Base-by-base conservation (phyloP, 92 coral and sea anemone species). In the Siderastrea radians region DNA sequence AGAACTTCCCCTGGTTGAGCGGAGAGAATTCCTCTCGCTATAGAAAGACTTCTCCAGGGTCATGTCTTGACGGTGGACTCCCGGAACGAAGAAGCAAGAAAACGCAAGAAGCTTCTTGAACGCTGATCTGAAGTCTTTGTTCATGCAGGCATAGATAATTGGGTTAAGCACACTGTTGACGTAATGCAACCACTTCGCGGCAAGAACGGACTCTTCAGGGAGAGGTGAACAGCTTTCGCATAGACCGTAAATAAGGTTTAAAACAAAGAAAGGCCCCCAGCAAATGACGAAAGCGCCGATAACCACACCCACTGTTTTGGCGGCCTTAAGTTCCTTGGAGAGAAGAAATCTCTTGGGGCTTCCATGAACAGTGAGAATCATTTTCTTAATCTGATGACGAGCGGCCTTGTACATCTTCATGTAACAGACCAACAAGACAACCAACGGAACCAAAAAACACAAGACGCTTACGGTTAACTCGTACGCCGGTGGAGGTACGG, bases 121-220 rank as follows among this genome's bases (percentile, higher is more conserved):
- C 4, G 96, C 98, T 49, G 92, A 84, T 45, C 94, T 93, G 84
- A 95, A 97, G 52, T 97, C 99, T 47, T 95, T 93, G 89, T 97
- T 97, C 99, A 97, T 97, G 78, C 98, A 90, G 17, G 99, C 98
- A 87, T 97, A 97, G 54, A 97, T 96, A 49, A 97, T 87, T 4
- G 99, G 99, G 79, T 97, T 97, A 2, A 97, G 91, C 7, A 95
- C 98, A 71, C 99, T 97, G 91, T 97, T 97, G 68, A 93, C 98
- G 72, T 97, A 97, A 78, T 97, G 99, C 93, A 97, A 89, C 98
- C 99, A 97, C 73, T 97, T 97, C 13, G 96, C 92, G 6, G 95
- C 96, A 13, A 97, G 87, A 17, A 97, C 96, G 5, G 96, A 83
- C 79, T 92, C 96, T 50, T 54, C 49, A n/a, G 96, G 95, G 59